Conservation (phyloP, 2,888 invertebrate genomes). For the Noctua comes region DNA sequence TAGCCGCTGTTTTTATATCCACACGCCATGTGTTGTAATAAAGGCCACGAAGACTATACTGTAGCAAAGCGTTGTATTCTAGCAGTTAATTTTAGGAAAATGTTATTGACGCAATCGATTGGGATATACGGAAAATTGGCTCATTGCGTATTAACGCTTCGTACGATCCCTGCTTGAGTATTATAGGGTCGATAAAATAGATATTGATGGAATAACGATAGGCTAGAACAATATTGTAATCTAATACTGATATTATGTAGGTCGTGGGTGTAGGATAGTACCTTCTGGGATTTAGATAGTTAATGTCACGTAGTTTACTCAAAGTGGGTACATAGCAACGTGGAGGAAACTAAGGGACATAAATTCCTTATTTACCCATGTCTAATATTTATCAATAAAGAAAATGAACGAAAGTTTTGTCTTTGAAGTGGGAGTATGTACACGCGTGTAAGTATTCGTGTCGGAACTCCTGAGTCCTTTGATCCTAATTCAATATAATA, state of each 20-base stretch:
- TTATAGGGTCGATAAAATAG: conserved; percentile 19
- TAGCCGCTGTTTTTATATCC: conserved; percentile 52
- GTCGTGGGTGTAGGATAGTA: conserved; percentile 9
- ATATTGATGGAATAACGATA: conserved; percentile 23
- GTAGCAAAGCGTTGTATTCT: conserved; percentile 4
- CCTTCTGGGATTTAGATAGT: neutral
- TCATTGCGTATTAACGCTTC: conserved; percentile 13
- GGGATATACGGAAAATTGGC: conserved; percentile 1
- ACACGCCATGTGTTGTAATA: conserved; percentile 46
- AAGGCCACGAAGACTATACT: conserved; percentile 28
- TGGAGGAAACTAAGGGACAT: neutral
- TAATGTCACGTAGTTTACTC: neutral
- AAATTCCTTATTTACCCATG: neutral
- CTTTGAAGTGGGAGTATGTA: conserved; percentile 1
- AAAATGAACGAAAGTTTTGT: conserved; percentile 8
- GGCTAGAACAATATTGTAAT: neutral
- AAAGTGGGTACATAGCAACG: neutral
- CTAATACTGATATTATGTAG: neutral
- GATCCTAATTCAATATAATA: conserved; percentile 36
- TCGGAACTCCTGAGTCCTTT: conserved; percentile 2
- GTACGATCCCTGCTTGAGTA: neutral
- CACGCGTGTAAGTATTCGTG: neutral
- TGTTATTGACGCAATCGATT: conserved; percentile 16
- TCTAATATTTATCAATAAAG: neutral
- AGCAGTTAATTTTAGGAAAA: conserved; percentile 33